These are phyloP conservation scores for Sphaerodactylus townsendi DNA, from an alignment of 2,113 vertebrate species.

Conservation along the genomic window DNA sequence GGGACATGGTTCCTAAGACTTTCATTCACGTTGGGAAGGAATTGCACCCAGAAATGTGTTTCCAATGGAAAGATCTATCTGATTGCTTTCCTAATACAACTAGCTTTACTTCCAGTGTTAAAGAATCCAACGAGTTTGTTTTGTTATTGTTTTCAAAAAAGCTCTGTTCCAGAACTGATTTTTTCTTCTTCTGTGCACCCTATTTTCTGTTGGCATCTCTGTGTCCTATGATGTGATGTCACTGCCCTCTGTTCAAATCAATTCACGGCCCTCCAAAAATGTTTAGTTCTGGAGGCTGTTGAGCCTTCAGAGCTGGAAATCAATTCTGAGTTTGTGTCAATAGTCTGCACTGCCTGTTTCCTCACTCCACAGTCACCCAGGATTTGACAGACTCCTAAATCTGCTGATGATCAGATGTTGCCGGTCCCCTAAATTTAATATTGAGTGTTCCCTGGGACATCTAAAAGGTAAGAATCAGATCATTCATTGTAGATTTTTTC, in stretches of 20 bases:
- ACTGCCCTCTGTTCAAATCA: constrained; percentile 32
- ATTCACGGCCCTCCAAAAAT: constrained; percentile 39
- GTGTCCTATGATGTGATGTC: constrained; percentile 37
- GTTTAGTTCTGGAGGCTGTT: constrained; percentile 34
- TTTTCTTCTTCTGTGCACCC: background rate
- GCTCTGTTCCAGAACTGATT: no score
- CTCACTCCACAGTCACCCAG: background rate
- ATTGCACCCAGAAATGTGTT: no score
- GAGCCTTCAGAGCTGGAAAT: background rate
- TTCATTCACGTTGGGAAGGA: no score
- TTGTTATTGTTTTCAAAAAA: no score
- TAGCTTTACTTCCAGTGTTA: no score
- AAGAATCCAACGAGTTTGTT: no score
- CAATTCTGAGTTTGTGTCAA: constrained; percentile 32
- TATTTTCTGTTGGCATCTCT: background rate
- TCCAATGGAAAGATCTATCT: no score
- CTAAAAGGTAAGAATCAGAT: constrained; percentile 28
- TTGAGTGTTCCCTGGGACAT: fast-evolving
- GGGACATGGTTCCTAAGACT: no score
- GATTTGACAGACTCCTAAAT: background rate
- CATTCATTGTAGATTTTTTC: no score
- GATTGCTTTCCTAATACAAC: no score
- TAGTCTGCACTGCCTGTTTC: constrained; percentile 24
- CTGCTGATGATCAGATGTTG: fast-evolving
- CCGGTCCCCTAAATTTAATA: background rate